A percentile compares a stretch with the other conserved stretches of the same genome.
These are phyloP conservation scores for Callipepla californica DNA, from an alignment of 2,113 vertebrate species.

Conservation along the genomic window DNA sequence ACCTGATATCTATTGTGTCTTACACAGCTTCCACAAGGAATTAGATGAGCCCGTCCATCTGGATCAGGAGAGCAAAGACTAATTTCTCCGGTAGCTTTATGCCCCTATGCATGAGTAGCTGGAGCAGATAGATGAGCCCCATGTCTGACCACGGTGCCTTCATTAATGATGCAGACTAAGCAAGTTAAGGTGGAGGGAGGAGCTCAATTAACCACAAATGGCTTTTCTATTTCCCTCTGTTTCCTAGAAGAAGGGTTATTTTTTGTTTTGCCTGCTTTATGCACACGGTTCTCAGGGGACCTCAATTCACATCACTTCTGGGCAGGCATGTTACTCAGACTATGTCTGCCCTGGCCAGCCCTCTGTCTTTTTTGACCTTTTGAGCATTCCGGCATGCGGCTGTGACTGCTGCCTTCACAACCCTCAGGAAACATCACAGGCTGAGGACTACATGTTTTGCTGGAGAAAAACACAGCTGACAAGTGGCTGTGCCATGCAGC, in stretches of 20 bases:
- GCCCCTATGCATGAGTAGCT: not conserved
- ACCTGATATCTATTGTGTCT: not conserved
- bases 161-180: not conserved
- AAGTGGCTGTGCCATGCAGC: not conserved
- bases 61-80: not conserved
- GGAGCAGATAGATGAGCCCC: not conserved
- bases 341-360: not conserved
- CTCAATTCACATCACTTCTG: not conserved
- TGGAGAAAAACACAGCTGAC: not conserved
- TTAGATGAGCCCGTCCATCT: not conserved
- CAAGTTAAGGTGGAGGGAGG: not conserved
- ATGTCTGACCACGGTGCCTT: not conserved
- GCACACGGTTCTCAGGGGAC: not conserved
- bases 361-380: not conserved
- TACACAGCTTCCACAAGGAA: not conserved
- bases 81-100: not conserved
- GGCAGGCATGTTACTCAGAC: not conserved
- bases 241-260: not conserved
- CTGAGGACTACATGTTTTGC: not conserved
- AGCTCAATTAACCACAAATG: not conserved
- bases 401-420: conserved; percentile 12
- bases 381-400: not conserved
- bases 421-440: conserved; percentile 13
- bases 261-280: not conserved
- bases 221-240: not conserved